Conservation (phyloP, 2,113 vertebrate genomes). For the Calypte anna region DNA sequence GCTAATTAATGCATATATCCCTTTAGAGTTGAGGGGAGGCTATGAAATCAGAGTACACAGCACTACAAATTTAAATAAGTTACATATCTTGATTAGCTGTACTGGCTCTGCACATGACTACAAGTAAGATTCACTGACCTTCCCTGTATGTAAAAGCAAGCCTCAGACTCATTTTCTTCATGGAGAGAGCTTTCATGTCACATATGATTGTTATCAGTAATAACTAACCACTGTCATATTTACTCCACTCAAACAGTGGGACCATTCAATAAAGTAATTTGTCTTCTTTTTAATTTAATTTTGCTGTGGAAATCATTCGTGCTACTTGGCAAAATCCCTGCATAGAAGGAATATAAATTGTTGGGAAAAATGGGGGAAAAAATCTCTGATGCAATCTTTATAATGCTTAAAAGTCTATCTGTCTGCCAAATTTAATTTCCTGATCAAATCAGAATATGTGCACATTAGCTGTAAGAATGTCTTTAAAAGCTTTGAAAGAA, state of each 20-base stretch:
- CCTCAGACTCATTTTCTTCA: background rate
- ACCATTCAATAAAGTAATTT: background rate
- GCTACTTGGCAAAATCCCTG: background rate
- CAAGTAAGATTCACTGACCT: background rate
- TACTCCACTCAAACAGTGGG: background rate
- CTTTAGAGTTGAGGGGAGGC: background rate
- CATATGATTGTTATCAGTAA: background rate
- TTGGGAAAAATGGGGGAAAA: background rate
- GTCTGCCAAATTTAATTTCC: background rate
- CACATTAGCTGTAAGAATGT: background rate
- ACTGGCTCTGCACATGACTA: background rate
- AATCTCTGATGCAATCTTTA: background rate
- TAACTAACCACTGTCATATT: background rate
- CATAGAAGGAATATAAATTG: background rate
- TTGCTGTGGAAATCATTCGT: background rate
- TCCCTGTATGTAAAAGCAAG: background rate
- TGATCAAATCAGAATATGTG: background rate
- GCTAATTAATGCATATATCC: background rate
- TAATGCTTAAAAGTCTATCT: background rate
- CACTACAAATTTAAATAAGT: background rate
- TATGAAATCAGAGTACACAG: background rate
- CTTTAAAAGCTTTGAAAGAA: background rate
- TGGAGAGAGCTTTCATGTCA: background rate
- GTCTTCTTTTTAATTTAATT: conserved; percentile 11
- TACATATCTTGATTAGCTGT: no score